A percentile compares a stretch with the other conserved stretches of the same genome.
Conservation (phyloP, 2,113 vertebrate genomes). For the Hydropotes inermis region DNA sequence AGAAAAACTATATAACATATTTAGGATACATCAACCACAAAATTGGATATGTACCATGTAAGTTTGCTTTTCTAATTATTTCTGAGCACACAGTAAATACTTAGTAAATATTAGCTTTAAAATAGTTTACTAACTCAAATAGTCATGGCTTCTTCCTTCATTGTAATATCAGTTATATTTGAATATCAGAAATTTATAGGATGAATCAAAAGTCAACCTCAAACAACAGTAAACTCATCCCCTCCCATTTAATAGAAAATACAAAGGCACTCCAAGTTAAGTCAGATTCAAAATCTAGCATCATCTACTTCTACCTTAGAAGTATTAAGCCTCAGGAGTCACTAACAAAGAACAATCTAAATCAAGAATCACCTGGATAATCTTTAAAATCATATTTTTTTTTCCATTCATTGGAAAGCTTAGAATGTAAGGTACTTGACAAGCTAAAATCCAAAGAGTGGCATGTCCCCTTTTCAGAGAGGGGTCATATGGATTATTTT, state of each 20-base stretch:
- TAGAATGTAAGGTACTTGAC: not conserved
- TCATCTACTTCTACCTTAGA: not conserved
- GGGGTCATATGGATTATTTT: not conserved
- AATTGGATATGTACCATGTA: not conserved
- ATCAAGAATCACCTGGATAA: not conserved
- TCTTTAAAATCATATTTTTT: not conserved
- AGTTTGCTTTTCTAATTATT: not conserved
- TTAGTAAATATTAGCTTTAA: not conserved
- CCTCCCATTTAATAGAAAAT: not conserved
- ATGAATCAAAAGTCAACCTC: not conserved
- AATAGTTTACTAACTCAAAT: not conserved
- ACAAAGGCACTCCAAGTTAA: not conserved
- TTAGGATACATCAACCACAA: not conserved
- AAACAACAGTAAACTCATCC: not conserved
- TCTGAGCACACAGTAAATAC: not conserved
- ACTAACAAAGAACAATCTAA: not conserved
- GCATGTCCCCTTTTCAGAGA: not conserved
- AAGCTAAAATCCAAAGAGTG: not conserved
- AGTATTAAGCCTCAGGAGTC: not conserved
- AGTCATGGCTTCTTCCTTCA: not conserved
- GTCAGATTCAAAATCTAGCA: not conserved
- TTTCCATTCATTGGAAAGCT: not conserved
- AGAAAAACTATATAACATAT: not conserved
- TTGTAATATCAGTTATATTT: not conserved
- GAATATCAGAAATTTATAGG: not conserved